Conservation (phyloP, 2,113 vertebrate genomes). For the Microcebus ravelobensis region DNA sequence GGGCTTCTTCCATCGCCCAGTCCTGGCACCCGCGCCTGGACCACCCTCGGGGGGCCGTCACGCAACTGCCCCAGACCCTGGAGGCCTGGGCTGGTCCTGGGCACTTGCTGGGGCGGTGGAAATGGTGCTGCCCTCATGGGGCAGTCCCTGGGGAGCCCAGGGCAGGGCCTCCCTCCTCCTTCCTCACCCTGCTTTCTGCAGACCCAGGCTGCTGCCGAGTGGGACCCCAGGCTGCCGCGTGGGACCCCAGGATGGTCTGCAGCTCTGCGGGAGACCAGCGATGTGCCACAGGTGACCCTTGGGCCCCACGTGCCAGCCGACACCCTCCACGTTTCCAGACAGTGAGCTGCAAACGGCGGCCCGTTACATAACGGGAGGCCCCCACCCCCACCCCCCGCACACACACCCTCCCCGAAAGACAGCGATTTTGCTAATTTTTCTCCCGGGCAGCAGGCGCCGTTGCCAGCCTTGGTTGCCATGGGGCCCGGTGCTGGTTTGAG, state of each 20-base stretch:
- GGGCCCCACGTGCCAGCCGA: neutral
- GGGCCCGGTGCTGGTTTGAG: neutral
- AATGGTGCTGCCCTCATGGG: neutral
- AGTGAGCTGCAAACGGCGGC: neutral
- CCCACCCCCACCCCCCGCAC: neutral
- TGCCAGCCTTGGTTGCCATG: constrained; percentile 33
- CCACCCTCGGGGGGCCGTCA: neutral
- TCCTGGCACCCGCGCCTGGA: neutral
- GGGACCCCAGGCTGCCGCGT: neutral
- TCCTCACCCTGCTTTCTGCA: no score
- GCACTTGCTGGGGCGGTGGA: no score
- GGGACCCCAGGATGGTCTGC: neutral
- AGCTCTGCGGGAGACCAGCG: fast-evolving
- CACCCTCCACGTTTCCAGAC: neutral
- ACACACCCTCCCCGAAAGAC: neutral
- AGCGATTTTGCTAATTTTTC: neutral
- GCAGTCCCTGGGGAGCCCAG: neutral
- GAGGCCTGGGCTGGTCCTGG: neutral
- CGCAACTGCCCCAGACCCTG: fast-evolving
- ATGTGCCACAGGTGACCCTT: neutral
- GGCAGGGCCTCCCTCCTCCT: neutral
- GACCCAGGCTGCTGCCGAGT: neutral
- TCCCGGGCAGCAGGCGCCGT: neutral
- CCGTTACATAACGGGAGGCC: neutral
- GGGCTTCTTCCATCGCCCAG: neutral